phyloP scores from a whole-genome alignment of 2,113 vertebrate species.

The Ameiurus melas region DNA sequence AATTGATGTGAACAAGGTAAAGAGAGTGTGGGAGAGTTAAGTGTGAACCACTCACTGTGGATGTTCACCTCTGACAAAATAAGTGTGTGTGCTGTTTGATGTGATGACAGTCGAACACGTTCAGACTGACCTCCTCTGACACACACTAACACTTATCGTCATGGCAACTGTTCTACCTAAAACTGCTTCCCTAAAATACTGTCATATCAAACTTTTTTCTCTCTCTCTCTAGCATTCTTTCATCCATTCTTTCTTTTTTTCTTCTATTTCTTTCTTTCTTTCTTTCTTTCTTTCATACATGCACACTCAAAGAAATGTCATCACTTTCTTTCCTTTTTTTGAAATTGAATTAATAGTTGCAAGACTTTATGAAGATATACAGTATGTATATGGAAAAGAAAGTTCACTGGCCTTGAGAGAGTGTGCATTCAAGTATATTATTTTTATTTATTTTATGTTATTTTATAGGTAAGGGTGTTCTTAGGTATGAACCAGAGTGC shows the following conservation, averaged over 20 bases:
- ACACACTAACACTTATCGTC: conserved; percentile 4
- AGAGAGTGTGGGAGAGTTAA: background rate
- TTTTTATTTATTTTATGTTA: background rate
- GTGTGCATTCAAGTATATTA: background rate
- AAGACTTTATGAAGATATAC: background rate
- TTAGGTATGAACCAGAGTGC: background rate
- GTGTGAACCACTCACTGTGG: background rate
- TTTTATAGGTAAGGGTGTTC: background rate
- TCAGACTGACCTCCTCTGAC: background rate
- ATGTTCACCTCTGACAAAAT: conserved; percentile 9
- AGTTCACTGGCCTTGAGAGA: background rate
- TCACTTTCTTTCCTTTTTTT: background rate
- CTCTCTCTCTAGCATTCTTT: background rate
- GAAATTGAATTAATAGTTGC: background rate
- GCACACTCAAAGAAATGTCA: background rate
- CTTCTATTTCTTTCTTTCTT: background rate
- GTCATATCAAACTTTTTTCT: background rate
- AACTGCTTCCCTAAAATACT: background rate
- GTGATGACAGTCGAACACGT: background rate
- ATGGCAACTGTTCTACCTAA: conserved; percentile 13
- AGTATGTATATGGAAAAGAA: background rate
- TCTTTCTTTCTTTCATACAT: background rate
- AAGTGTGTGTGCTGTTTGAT: conserved; percentile 1
- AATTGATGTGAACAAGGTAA: background rate
- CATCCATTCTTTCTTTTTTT: background rate